phyloP scores from a whole-genome alignment of 2,113 vertebrate species.

The Progne subis region DNA sequence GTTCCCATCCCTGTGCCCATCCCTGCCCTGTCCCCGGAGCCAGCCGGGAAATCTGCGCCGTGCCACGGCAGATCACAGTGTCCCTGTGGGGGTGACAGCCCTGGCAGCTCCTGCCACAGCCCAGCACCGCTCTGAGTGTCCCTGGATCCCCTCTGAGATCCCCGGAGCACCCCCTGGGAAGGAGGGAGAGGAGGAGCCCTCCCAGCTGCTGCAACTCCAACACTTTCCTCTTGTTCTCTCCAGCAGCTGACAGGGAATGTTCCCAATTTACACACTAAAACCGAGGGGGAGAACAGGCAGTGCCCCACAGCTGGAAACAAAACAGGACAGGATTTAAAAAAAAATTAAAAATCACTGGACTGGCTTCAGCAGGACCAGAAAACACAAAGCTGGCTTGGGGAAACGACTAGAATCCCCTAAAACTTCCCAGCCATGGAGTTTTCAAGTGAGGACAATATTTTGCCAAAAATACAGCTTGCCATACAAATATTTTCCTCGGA shows the following conservation, averaged over 20 bases:
- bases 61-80: not conserved
- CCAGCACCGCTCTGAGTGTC: not conserved
- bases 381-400: not conserved
- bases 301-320: not conserved
- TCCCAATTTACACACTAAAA: not conserved
- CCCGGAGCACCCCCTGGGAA: fast-evolving
- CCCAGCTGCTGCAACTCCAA: not conserved
- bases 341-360: not conserved
- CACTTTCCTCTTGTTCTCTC: not conserved
- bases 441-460: not conserved
- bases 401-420: not conserved
- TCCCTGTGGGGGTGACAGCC: not conserved
- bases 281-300: not conserved
- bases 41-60: not conserved
- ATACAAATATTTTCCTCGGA: not conserved
- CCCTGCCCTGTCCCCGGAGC: not conserved
- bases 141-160: not conserved
- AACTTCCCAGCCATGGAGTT: not conserved
- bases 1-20: fast-evolving
- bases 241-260: not conserved
- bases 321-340: not conserved
- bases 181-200: not conserved
- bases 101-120: not conserved
- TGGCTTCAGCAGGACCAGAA: not conserved
- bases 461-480: not conserved